Percentiles rank a stretch among this genome's conserved stretches.
Conservation (phyloP, 2,888 invertebrate genomes). For the Drosophila picticornis region DNA sequence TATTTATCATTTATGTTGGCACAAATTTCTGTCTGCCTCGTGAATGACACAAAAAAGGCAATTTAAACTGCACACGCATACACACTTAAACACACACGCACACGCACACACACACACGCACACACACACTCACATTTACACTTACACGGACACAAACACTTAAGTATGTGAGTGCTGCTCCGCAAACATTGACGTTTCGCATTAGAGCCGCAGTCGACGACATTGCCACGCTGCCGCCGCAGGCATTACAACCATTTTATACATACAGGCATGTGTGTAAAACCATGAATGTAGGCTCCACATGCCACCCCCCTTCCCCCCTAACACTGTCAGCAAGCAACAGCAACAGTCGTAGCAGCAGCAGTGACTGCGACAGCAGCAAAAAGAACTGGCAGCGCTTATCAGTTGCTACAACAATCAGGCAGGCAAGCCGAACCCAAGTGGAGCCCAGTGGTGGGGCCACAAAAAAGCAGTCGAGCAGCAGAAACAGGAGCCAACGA, state of each 20-base stretch:
- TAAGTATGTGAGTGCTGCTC: constrained; percentile 40
- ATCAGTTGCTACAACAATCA: constrained; percentile 70
- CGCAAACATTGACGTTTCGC: constrained; percentile 54
- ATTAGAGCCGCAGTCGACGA: constrained; percentile 43
- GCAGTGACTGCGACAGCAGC: neutral
- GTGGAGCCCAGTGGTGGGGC: constrained; percentile 24
- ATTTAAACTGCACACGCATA: constrained; percentile 52
- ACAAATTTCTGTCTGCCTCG: constrained; percentile 53
- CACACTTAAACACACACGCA: neutral
- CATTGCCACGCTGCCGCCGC: constrained; percentile 39
- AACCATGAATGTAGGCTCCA: neutral
- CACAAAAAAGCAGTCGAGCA: constrained; percentile 45
- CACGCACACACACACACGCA: neutral
- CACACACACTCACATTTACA: neutral
- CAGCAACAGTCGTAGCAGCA: neutral
- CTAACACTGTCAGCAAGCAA: constrained; percentile 33
- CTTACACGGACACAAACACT: constrained; percentile 9
- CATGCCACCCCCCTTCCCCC: neutral
- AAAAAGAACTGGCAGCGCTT: constrained; percentile 45
- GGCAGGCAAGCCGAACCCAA: constrained; percentile 34
- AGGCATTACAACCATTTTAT: constrained; percentile 69
- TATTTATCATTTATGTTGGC: constrained; percentile 71
- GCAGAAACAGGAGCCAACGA: constrained; percentile 64
- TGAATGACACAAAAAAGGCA: constrained; percentile 67
- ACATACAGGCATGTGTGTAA: constrained; percentile 31